Base-by-base conservation (phyloP, 2,797 vertebrate genomes). In the Sphenodon punctatus region DNA sequence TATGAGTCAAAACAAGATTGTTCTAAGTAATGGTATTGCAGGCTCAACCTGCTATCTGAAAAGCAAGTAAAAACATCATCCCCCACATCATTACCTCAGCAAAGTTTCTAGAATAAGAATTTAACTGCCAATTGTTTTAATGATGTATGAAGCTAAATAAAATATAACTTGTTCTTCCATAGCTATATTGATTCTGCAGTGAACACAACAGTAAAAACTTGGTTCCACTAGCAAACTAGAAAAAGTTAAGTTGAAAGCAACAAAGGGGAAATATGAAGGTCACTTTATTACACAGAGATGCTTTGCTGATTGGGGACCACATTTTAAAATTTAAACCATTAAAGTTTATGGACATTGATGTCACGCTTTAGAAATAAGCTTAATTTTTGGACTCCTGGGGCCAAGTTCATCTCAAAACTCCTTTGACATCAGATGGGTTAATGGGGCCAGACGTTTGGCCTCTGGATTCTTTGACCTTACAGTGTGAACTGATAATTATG, bases 241-340 rank as follows among this genome's bases (percentile, higher is more conserved):
- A 67, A 45, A 14, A 45, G 3, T 5, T 19, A 66, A 45, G 32
- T n/a, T 56, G n/a, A 46, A 56, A 15, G 16, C 42, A 61, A n/a
- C n/a, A 20, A 22, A 61, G 7, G n/a, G 38, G 17, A 16, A 67
- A 25, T 61, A 39, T 67, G 19, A 67, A 58, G 14, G 55, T 46
- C 42, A 36, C 42, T 25, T n/a, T 56, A 12, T 16, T 45, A 51
- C 42, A 41, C 58, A 75, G 53, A 4, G 0, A 41, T 19, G 10
- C 12, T 56, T 68, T 58, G 25, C 30, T 43, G 30, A 63, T 27
- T 32, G 0, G 0, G n/a, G 7, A 42, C 25, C 13, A 2, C 32
- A 12, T n/a, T 60, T 41, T 27, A 32, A 23, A 55, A 36, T 30
- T 43, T 49, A 38, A 43, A 48, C 30, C 27, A 30, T 30, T 42